Base-by-base conservation (phyloP, 1,140 invertebrate species). In the Pseudomyrmex sp. region DNA sequence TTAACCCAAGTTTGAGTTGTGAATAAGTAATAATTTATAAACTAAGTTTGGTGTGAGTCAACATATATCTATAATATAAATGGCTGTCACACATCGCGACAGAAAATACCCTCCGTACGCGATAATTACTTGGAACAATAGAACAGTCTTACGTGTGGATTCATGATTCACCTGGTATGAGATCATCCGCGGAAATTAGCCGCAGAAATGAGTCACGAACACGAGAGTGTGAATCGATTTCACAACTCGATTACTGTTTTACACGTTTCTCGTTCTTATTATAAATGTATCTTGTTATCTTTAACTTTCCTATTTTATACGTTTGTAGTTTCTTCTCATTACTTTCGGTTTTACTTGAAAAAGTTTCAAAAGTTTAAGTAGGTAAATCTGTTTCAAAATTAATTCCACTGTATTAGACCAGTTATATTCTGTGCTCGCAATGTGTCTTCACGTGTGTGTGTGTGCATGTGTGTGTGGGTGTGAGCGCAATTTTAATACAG, bases 381-480 rank as follows among this genome's bases (percentile, higher is more conserved):
- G 54, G 4, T 52, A 54, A 44, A 12, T 76, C 35, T 12, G 15
- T 15, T 23, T 56, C 5, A 15, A 68, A 56, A 56, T 20, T n/a
- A 69, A 9, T 46, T 20, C 12, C 2, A 9, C 48, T 56, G 5
- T 35, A 56, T 77, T 77, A 77, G 20, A 9, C 9, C 0, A 35
- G 35, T 10, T 18, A 48, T 26, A 26, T 69, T 23, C 46, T 69
- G 48, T 68, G 35, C 59, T 13, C 26, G 58, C 54, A 46, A 10
- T 20, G 48, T 23, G 52, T 79, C 65, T 79, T 79, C 44, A 79
- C 70, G 18, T 79, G 35, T 48, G 65, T 26, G 58, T 61, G 58
- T 35, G 35, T n/a, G n/a, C n/a, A n/a, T n/a, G n/a, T 35, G 7
- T 35, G 35, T 61, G 58, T 35, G 35, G 0, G 18, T 35, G 35